Conservation (phyloP, 2,888 invertebrate species). For the Xestia sexstrigata region DNA sequence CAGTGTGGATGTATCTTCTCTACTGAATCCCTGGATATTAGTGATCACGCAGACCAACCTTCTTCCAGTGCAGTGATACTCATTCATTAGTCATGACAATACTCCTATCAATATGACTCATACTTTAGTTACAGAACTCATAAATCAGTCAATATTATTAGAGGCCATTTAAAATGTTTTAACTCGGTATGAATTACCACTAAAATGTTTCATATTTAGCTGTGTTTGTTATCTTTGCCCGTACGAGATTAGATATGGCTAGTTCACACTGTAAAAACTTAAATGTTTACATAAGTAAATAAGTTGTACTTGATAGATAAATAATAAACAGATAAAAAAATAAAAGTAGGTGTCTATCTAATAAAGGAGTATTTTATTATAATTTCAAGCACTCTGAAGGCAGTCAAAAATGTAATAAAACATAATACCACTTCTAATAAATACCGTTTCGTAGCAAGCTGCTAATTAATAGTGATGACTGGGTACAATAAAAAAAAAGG, state of each 20-base stretch:
- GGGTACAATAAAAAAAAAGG: neutral
- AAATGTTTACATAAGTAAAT: neutral
- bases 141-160: neutral
- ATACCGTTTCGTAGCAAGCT: neutral
- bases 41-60: neutral
- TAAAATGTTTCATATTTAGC: neutral
- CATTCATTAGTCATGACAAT: neutral
- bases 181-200: no score
- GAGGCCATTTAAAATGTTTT: neutral
- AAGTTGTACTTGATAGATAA: neutral
- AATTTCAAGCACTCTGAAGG: neutral
- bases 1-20: neutral
- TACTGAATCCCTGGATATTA: neutral
- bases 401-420: neutral
- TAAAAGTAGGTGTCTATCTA: neutral
- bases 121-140: neutral
- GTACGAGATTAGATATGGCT: conserved; percentile 5
- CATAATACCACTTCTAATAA: neutral
- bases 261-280: neutral
- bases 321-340: neutral
- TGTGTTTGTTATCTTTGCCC: conserved; percentile 1
- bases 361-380: neutral
- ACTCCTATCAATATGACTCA: no score
- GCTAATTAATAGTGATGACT: neutral
- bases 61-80: neutral